A percentile compares a stretch with the other conserved stretches of the same genome.
phyloP scores from a whole-genome alignment of 2,113 vertebrate genomes.

The Pholis gunnellus region DNA sequence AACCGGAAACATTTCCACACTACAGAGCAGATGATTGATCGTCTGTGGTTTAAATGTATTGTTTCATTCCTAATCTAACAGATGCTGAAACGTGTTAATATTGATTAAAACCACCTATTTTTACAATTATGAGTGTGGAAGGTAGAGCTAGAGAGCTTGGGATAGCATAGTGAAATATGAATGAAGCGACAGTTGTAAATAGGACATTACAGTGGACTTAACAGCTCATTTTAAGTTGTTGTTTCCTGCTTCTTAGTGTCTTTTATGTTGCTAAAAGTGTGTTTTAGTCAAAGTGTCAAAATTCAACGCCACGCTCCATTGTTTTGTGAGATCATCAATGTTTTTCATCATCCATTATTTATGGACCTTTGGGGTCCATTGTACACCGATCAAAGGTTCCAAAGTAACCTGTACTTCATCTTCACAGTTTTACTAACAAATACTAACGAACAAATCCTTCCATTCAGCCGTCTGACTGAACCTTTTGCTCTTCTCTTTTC shows the following conservation, averaged over 20 bases:
- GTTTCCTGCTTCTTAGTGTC: neutral
- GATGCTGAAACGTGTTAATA: neutral
- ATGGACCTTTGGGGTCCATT: neutral
- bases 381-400: neutral
- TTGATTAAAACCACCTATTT: neutral
- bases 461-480: slow-evolving; percentile 40
- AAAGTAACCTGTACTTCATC: neutral
- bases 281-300: neutral
- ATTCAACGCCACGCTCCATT: neutral
- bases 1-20: neutral
- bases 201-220: neutral
- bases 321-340: slow-evolving; percentile 7
- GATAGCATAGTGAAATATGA: neutral
- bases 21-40: neutral
- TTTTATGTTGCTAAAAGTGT: neutral
- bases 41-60: neutral
- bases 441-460: slow-evolving; percentile 13
- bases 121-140: neutral
- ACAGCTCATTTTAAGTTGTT: neutral
- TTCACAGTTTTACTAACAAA: slow-evolving; percentile 17
- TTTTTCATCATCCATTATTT: slow-evolving; percentile 15
- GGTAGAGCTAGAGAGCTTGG: neutral
- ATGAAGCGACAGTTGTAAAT: neutral
- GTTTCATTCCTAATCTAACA: neutral
- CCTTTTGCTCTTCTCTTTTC: slow-evolving; percentile 73